Evolutionary conservation across 1,140 invertebrate species (phyloP).

Genomic region (Diorhabda elongata): DNA sequence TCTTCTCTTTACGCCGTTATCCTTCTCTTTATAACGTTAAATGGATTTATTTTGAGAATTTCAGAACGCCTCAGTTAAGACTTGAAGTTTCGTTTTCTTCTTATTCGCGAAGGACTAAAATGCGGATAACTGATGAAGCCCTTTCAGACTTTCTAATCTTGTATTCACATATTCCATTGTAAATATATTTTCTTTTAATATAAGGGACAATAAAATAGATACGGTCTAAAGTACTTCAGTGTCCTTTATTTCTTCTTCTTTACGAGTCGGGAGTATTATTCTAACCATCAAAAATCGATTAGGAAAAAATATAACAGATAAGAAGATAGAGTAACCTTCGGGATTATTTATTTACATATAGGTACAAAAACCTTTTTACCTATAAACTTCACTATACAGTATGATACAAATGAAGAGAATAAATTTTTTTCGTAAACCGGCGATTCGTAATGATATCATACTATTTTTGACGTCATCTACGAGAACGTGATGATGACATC

Average conservation of each 20-base stretch:
- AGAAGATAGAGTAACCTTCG: too few species aligned
- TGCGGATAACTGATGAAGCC: slow-evolving; percentile 2
- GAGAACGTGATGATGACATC: too few species aligned
- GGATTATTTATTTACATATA: too few species aligned
- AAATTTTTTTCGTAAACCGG: too few species aligned
- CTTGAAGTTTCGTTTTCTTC: background rate
- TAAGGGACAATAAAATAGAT: slow-evolving; percentile 1
- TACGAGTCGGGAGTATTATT: background rate
- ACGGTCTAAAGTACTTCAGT: background rate
- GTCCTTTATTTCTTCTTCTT: background rate
- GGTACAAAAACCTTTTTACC: too few species aligned
- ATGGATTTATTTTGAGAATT: slow-evolving; percentile 12
- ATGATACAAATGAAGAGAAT: too few species aligned
- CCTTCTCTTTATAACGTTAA: slow-evolving; percentile 13
- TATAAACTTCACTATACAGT: too few species aligned
- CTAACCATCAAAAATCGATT: slow-evolving; percentile 1
- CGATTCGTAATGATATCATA: too few species aligned
- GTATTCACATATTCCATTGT: slow-evolving; percentile 12
- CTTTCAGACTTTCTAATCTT: slow-evolving; percentile 5
- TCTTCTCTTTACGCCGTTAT: slow-evolving; percentile 3
- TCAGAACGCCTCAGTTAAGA: slow-evolving; percentile 3
- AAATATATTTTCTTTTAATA: slow-evolving; percentile 5
- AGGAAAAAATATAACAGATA: background rate
- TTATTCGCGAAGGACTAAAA: slow-evolving; percentile 6
- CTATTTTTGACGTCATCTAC: too few species aligned